Evolutionary conservation across 2,888 invertebrate species (phyloP).

Genomic region (Caenorhabditis sp.): DNA sequence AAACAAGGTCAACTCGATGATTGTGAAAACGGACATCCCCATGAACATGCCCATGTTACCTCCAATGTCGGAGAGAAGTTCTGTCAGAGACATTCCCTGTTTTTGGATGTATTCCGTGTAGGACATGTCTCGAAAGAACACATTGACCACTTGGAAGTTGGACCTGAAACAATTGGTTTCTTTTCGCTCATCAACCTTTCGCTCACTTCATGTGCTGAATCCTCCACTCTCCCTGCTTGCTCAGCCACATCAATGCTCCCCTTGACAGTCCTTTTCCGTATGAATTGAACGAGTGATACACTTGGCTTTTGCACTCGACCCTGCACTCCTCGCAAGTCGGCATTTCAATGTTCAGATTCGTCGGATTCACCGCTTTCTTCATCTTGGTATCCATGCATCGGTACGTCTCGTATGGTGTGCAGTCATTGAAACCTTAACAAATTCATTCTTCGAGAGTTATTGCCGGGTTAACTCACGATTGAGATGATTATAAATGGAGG

Average conservation of each 20-base stretch:
- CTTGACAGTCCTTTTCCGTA: slow-evolving; percentile 72
- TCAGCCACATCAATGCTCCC: slow-evolving; percentile 70
- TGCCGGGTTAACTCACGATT: slow-evolving; percentile 6
- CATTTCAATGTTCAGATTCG: slow-evolving; percentile 55
- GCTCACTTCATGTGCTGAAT: slow-evolving; percentile 60
- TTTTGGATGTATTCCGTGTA: slow-evolving; percentile 75
- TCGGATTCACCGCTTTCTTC: slow-evolving; percentile 40
- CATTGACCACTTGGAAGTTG: slow-evolving; percentile 72
- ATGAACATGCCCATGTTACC: slow-evolving; percentile 77
- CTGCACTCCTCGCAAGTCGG: slow-evolving; percentile 59
- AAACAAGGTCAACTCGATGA: slow-evolving; percentile 70
- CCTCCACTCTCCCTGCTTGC: slow-evolving; percentile 59
- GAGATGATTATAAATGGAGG: slow-evolving; percentile 66
- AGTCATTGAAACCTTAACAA: slow-evolving; percentile 58
- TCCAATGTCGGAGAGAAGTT: slow-evolving; percentile 72
- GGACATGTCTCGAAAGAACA: slow-evolving; percentile 75
- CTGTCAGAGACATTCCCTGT: slow-evolving; percentile 68
- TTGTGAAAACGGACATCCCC: slow-evolving; percentile 74
- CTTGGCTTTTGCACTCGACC: slow-evolving; percentile 66
- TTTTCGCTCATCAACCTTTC: background rate
- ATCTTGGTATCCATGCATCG: slow-evolving; percentile 60
- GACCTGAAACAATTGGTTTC: slow-evolving; percentile 47
- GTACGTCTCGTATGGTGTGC: slow-evolving; percentile 63
- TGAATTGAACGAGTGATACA: slow-evolving; percentile 75
- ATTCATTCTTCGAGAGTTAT: background rate